Evolutionary conservation across 2,888 invertebrate species (phyloP), one percentile per base, ranked within the genome.

Genomic region (Bibio marci): DNA sequence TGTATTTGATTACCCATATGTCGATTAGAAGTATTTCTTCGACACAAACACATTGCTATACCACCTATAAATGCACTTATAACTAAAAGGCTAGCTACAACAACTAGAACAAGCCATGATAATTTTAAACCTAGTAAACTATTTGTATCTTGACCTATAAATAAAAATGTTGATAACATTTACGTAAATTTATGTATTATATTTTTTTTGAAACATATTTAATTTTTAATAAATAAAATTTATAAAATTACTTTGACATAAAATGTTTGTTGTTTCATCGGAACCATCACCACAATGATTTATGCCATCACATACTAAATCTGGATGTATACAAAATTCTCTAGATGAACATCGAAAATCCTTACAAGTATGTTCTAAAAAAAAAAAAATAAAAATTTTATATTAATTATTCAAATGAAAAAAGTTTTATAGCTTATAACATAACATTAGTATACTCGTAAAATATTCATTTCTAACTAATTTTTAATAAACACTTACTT

Each of bases 281-380:
- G 88, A 88, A 47, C 83, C 86, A 62, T 92, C 90, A 37, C 82
- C 88, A 61, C 92, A 92, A 63, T 94, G 91, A 65, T 88, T 85
- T 47, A 91, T 78, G 42, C 81, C 81, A 64, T 94, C 92, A 66
- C 92, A 92, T 50, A 83, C 75, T 44, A 94, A 71, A 61, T 90
- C 88, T 43, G 79, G 80, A 59, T 85, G 80, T 54, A 92, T 88
- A 70, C 92, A 94, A 68, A 88, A 85, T 64, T 86, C 81, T 47
- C 83, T 77, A 55, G 79, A 73, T 54, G 75, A 79, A 62, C 91
- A 91, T 48, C 82, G 72, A 64, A 87, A 90, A 63, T 87, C 86
- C 57, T 80, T 82, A 65, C 87, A 87, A 42, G 81, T 76, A 57
- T 86, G 85, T 58, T 85, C 86, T 85, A 73, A 46, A 71, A 37